A percentile compares a stretch with the other conserved stretches of the same genome.
phyloP scores from a whole-genome alignment of 2,797 vertebrate genomes.

The Falco cherrug region DNA sequence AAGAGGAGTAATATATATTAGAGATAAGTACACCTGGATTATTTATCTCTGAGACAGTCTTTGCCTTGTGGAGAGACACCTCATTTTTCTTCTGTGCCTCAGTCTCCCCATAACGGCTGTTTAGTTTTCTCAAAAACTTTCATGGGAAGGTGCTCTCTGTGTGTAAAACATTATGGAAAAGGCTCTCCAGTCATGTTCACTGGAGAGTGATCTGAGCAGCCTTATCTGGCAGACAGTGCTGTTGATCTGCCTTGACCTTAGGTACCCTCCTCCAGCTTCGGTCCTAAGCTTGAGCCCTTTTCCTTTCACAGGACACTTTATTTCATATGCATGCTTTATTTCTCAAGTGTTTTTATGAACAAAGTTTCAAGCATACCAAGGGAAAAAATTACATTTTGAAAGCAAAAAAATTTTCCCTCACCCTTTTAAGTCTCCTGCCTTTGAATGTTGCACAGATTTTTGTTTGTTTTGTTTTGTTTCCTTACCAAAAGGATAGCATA shows the following conservation, averaged over 20 bases:
- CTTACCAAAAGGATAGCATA: background rate
- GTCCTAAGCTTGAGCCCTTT: background rate
- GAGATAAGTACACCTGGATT: background rate
- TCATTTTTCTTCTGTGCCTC: background rate
- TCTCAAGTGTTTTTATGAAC: background rate
- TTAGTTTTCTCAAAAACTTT: background rate
- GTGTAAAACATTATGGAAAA: background rate
- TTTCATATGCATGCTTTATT: background rate
- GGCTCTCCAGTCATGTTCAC: fast-evolving
- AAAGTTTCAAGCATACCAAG: background rate
- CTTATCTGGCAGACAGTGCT: background rate
- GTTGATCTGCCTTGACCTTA: background rate
- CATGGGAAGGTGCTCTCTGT: background rate
- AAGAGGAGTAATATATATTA: background rate
- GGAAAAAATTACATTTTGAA: background rate
- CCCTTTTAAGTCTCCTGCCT: background rate
- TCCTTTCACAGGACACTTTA: background rate
- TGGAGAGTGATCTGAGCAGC: background rate
- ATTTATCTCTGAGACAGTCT: fast-evolving
- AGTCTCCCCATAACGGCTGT: background rate
- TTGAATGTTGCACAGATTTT: background rate
- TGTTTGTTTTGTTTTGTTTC: background rate
- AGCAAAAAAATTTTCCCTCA: background rate
- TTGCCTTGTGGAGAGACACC: background rate
- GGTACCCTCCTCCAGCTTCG: background rate